Evolutionary conservation across 2,888 invertebrate species (phyloP).

Genomic region (Panorpa germanica): DNA sequence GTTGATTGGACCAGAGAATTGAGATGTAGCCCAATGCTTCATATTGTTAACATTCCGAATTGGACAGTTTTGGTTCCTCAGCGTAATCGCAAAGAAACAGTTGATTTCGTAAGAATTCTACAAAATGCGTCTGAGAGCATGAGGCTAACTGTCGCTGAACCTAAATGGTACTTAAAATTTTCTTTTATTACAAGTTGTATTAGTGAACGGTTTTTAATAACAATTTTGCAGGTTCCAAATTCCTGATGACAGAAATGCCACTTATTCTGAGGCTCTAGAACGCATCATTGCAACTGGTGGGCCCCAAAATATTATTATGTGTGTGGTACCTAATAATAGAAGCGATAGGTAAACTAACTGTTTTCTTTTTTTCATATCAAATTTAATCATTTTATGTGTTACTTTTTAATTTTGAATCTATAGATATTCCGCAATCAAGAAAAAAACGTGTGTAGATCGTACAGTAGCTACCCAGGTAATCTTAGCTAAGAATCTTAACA

Average conservation of each 20-base stretch:
- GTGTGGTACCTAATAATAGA: conserved; percentile 44
- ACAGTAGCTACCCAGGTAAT: conserved; percentile 50
- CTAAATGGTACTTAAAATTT: too few relatives aligned
- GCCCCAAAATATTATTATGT: conserved; percentile 35
- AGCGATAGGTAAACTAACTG: conserved; percentile 34
- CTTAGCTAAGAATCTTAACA: too few relatives aligned
- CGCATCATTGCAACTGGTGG: conserved; percentile 40
- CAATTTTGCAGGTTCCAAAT: too few relatives aligned
- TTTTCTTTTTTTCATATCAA: conserved; percentile 3
- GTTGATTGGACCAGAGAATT: conserved; percentile 67
- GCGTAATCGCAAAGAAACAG: conserved; percentile 16
- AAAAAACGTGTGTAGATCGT: conserved; percentile 58
- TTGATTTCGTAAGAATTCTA: conserved; percentile 20
- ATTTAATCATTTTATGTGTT: background rate
- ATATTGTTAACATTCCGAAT: conserved; percentile 17
- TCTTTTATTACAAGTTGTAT: too few relatives aligned
- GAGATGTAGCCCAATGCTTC: conserved; percentile 27
- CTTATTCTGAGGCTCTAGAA: too few relatives aligned
- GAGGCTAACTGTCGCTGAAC: conserved; percentile 20
- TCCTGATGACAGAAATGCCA: too few relatives aligned
- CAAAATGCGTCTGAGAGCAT: conserved; percentile 25
- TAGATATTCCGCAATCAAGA: conserved; percentile 73
- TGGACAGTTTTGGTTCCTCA: conserved; percentile 24
- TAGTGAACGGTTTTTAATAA: too few relatives aligned
- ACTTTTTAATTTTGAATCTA: too few relatives aligned